phyloP scores from a whole-genome alignment of 2,888 invertebrate species.

The Philopedon plagiatum region DNA sequence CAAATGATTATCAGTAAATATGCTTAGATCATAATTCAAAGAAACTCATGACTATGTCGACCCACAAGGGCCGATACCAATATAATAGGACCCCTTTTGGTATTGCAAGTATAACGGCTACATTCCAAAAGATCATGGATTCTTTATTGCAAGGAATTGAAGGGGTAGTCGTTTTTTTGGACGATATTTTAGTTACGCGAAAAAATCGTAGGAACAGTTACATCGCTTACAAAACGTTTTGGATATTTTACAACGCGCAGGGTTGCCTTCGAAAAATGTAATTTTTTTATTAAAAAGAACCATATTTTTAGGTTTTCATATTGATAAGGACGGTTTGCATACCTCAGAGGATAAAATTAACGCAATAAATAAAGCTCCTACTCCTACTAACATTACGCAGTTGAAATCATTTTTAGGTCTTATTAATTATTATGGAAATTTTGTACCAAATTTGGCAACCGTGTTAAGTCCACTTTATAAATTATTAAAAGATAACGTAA shows the following conservation, averaged over 20 bases:
- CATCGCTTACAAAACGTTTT: too few species aligned
- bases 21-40: too few species aligned
- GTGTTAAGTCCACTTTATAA: slow-evolving; percentile 48
- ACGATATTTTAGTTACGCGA: neutral
- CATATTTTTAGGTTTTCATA: too few species aligned
- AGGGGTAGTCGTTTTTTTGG: neutral
- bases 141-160: neutral
- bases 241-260: too few species aligned
- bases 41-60: too few species aligned
- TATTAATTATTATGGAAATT: neutral
- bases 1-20: slow-evolving; percentile 26
- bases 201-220: neutral
- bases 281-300: too few species aligned
- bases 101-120: slow-evolving; percentile 3
- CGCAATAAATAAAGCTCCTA: neutral
- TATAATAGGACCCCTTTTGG: too few species aligned
- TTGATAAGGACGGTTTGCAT: slow-evolving; percentile 38
- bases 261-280: too few species aligned
- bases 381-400: neutral
- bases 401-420: neutral
- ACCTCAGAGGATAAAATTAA: slow-evolving; percentile 22
- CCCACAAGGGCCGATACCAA: slow-evolving; percentile 57
- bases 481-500: slow-evolving; percentile 42
- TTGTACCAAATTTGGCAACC: slow-evolving; percentile 39
- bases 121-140: slow-evolving; percentile 14